Evolutionary conservation across 92 coral and sea anemone species (phyloP).

Genomic region (Siderastrea siderea): DNA sequence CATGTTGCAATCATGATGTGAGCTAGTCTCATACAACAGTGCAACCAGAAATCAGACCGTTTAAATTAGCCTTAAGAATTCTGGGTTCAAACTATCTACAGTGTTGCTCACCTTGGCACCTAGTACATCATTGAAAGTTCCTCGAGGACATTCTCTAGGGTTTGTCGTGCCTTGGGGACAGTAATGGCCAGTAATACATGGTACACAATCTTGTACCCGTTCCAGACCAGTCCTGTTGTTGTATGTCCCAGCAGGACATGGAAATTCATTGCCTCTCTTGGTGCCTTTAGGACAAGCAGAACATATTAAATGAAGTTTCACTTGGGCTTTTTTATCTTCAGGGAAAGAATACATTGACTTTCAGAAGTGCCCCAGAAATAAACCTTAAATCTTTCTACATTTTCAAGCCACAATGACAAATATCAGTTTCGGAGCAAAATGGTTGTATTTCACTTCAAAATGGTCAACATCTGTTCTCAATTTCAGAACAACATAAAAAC

Average conservation of each 20-base stretch:
- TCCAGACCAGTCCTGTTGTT: constrained; percentile 93
- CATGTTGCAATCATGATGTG: too few species aligned
- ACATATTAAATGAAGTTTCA: not conserved
- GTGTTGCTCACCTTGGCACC: constrained; percentile 78
- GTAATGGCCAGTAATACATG: constrained; percentile 92
- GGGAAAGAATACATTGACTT: too few species aligned
- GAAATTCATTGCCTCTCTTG: constrained; percentile 94
- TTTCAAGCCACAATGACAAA: too few species aligned
- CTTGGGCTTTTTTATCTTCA: not conserved
- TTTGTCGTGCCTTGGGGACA: constrained; percentile 92
- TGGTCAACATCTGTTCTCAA: too few species aligned
- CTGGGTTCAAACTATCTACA: not conserved
- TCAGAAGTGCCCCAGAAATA: too few species aligned
- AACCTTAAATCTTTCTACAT: too few species aligned
- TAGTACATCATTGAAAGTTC: constrained; percentile 80
- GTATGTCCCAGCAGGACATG: constrained; percentile 95
- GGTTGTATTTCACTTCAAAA: too few species aligned
- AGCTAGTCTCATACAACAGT: too few species aligned
- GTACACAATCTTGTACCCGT: constrained; percentile 90
- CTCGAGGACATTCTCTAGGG: constrained; percentile 89
- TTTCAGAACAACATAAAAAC: too few species aligned
- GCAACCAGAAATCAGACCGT: too few species aligned
- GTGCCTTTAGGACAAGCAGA: constrained; percentile 70
- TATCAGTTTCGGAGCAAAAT: too few species aligned
- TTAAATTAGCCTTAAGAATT: not conserved